Evolutionary conservation across 1,140 invertebrate genomes (phyloP), one percentile per base, ranked within the genome.

Genomic region (Drosophila rufa): DNA sequence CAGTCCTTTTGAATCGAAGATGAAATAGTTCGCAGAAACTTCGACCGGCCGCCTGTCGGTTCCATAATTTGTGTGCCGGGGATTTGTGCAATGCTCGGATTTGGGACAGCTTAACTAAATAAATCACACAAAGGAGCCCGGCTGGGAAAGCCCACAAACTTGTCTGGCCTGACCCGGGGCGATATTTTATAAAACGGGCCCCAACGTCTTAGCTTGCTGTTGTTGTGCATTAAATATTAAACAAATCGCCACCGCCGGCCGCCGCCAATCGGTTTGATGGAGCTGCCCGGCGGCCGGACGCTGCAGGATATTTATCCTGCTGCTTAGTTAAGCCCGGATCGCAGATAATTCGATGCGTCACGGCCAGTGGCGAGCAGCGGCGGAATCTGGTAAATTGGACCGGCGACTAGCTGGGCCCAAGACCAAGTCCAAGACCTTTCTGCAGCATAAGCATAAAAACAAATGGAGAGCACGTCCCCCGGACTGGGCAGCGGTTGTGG

Each of bases 21-120:
- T 53, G 22, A 36, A 69, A 66, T 85, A 75, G 77, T 83, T 74
- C 22, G 62, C 19, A 25, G 45, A 51, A 50, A 70, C 58, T 45
- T 51, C 38, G 50, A 38, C 42, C 9, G 53, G 42, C 43, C 47
- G 48, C 50, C 65, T 60, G 70, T 70, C 53, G 59, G 68, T 67
- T 64, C 80, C 81, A 85, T 80, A 85, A 84, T 76, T 90, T 89
- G 85, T 90, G 74, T 67, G 78, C 68, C 51, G 81, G 67, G 67
- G 78, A 81, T 85, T 85, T 85, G 66, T 70, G 82, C 69, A 81
- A 75, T 75, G 82, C 60, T 65, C 67, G 82, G 81, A 76, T 85
- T 79, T 90, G 67, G 58, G 74, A 90, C 81, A 82, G 85, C 85
- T 90, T 85, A 85, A 66, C 75, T 50, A 85, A 90, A 90, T 90